Evolutionary conservation across 1,140 invertebrate species (phyloP), one percentile per base, ranked within the genome.

Genomic region (Cherax destructor): DNA sequence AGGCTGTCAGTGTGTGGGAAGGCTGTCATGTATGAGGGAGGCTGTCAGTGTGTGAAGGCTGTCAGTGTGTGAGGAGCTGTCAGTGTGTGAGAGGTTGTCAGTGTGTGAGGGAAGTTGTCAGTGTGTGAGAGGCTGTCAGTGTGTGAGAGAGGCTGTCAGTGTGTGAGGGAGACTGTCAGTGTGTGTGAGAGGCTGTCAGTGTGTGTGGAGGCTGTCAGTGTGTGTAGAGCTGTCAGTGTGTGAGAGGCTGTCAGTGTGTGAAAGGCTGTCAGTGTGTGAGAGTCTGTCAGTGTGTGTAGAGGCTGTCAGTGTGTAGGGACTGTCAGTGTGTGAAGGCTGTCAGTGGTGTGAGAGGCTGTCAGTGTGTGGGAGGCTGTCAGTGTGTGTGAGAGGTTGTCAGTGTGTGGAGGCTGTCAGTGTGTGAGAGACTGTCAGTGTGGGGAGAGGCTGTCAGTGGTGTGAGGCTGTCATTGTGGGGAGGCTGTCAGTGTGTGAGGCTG

Each of bases 291-390:
- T 10, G 11, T 16, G 76, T 41, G 76, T 24, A 13, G 76, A 30
- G 18, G 30, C 30, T 21, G 9, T 41, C 21, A 76, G 30, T 76
- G 21, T 41, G 9, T 76, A 76, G 56, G 0, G 30, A 2, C 30
- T 41, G 30, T 41, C 30, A 41, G 30, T 41, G 30, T 41, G 30
- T 41, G 30, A 2, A 0, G 30, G 30, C 30, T 41, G 30, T 41
- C 30, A 41, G 30, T 2, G 30, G n/a, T 41, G 30, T 41, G 30
- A 41, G 30, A 0, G 30, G 30, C 30, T 41, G 30, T 41, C 30
- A 41, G 30, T 2, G 30, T 41, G 30, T 41, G 30, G 2, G 30
- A 41, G 30, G 30, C 95, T 96, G 92, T 47, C 18, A 52, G 72
- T 52, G 52, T 41, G 30, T 41, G 30, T 56, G 69, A 13, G n/a